Conservation (phyloP, 2,888 invertebrate genomes). For the Chouioia cunea region DNA sequence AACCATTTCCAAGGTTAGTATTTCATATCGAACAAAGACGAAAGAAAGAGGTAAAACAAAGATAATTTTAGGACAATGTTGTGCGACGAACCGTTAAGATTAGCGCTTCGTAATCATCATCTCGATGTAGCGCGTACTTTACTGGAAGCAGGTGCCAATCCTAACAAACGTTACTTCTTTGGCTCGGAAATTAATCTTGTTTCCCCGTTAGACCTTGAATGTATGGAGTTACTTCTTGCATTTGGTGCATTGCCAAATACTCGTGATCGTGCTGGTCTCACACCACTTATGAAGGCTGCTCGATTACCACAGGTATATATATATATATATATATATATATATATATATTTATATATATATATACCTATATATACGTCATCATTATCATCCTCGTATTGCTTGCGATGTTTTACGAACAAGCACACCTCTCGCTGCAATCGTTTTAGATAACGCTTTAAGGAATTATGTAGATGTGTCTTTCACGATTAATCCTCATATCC, state of each 20-base stretch:
- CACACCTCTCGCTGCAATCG: too few relatives aligned
- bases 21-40: too few relatives aligned
- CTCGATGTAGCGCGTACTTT: constrained; percentile 80
- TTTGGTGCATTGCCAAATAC: constrained; percentile 92
- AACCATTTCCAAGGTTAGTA: constrained; percentile 73
- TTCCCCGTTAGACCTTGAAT: constrained; percentile 81
- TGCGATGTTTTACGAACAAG: too few relatives aligned
- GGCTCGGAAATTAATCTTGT: constrained; percentile 92
- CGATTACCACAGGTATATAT: constrained; percentile 82
- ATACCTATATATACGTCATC: too few relatives aligned
- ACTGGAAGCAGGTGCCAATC: constrained; percentile 87
- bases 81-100: constrained; percentile 88
- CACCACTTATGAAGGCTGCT: constrained; percentile 92
- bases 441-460: too few relatives aligned
- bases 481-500: too few relatives aligned
- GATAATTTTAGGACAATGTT: constrained; percentile 73
- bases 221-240: constrained; percentile 83
- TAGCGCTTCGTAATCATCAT: constrained; percentile 90
- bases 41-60: too few relatives aligned
- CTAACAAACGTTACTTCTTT: constrained; percentile 92
- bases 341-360: too few relatives aligned
- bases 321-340: too few relatives aligned
- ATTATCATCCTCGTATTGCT: too few relatives aligned
- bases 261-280: constrained; percentile 86
- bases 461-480: too few relatives aligned